Evolutionary conservation across 1,140 invertebrate genomes (phyloP).

Genomic region (Drosophila erecta): DNA sequence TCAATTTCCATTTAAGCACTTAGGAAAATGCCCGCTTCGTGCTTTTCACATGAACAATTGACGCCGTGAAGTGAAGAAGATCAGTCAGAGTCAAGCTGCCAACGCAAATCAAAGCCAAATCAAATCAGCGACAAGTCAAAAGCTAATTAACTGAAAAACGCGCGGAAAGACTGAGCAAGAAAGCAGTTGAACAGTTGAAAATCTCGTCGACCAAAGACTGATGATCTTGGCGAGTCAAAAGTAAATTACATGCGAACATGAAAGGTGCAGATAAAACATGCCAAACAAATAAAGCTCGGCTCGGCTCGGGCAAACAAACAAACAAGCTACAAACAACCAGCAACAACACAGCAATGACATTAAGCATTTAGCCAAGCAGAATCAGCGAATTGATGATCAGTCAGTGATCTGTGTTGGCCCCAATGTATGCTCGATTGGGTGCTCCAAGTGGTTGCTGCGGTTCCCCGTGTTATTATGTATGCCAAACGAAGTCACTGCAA

Average conservation of each 20-base stretch:
- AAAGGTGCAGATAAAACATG: conserved; percentile 81
- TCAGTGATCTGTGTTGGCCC: conserved; percentile 69
- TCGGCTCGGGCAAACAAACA: conserved; percentile 45
- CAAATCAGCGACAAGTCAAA: conserved; percentile 69
- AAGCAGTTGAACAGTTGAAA: conserved; percentile 15
- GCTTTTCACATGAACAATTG: conserved; percentile 74
- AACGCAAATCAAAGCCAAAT: conserved; percentile 51
- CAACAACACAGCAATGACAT: conserved; percentile 56
- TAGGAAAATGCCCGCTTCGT: conserved; percentile 63
- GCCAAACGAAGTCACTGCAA: conserved; percentile 83
- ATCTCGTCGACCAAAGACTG: conserved; percentile 24
- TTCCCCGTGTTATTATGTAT: conserved; percentile 71
- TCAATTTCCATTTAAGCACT: conserved; percentile 77
- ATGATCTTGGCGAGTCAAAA: conserved; percentile 58
- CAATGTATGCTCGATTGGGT: conserved; percentile 26
- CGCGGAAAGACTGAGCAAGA: conserved; percentile 17
- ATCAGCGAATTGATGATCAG: conserved; percentile 75
- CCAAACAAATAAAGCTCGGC: conserved; percentile 74
- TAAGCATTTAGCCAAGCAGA: conserved; percentile 57
- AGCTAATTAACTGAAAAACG: conserved; percentile 74
- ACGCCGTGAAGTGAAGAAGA: conserved; percentile 49
- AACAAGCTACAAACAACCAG: conserved; percentile 20
- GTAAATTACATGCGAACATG: conserved; percentile 80
- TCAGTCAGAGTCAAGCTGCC: conserved; percentile 42
- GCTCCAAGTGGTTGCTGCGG: conserved; percentile 10